These are phyloP conservation scores for Drymonia ruficornis DNA, from an alignment of 2,888 invertebrate species.

Conservation along the genomic window DNA sequence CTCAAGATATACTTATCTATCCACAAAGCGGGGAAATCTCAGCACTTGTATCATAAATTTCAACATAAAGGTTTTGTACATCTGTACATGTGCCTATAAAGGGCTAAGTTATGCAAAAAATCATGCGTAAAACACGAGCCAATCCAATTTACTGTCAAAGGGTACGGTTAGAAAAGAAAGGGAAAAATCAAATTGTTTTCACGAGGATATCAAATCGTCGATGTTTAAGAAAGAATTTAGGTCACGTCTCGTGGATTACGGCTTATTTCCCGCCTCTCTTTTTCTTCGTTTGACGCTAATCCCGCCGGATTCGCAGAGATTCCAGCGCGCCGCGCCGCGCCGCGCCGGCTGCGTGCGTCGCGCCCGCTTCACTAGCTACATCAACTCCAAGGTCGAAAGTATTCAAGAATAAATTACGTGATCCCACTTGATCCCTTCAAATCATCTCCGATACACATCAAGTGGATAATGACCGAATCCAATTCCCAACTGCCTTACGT, in stretches of 20 bases:
- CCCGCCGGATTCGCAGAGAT: constrained; percentile 73
- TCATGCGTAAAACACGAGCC: constrained; percentile 58
- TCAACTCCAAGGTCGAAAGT: constrained; percentile 59
- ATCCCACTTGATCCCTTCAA: constrained; percentile 14
- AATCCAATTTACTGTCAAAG: constrained; percentile 62
- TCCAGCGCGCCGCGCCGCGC: constrained; percentile 56
- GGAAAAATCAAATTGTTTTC: constrained; percentile 79
- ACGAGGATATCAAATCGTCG: constrained; percentile 78
- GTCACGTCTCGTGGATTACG: constrained; percentile 82
- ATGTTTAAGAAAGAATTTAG: constrained; percentile 80
- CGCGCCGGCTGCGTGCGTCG: constrained; percentile 47
- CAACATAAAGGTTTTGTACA: not conserved
- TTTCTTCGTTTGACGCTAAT: constrained; percentile 83
- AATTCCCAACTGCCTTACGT: not conserved
- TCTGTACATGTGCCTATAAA: constrained; percentile 1
- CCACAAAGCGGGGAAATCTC: not conserved
- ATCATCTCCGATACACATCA: constrained; percentile 13
- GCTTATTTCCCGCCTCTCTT: constrained; percentile 81
- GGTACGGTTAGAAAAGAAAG: constrained; percentile 58
- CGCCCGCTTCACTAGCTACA: constrained; percentile 40
- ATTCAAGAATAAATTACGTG: constrained; percentile 37
- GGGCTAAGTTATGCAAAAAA: constrained; percentile 43
- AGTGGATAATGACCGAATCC: constrained; percentile 3
- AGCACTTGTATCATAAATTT: not conserved
- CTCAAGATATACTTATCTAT: not conserved